Evolutionary conservation across 2,888 invertebrate genomes (phyloP).

Genomic region (Harpalus rufipes): DNA sequence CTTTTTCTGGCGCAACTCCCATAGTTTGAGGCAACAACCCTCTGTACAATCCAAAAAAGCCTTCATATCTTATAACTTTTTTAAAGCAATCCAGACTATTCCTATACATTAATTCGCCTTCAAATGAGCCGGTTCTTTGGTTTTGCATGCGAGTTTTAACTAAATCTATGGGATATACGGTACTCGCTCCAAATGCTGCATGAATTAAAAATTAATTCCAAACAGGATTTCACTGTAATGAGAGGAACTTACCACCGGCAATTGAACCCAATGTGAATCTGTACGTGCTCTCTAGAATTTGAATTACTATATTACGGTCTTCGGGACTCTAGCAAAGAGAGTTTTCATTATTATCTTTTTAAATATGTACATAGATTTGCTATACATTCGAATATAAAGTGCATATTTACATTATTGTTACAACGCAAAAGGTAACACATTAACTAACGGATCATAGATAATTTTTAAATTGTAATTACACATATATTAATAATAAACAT

Average conservation of each 20-base stretch:
- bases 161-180: constrained; percentile 99
- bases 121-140: constrained; percentile 95
- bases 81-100: constrained; percentile 98
- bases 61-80: constrained; percentile 93
- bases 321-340: constrained; percentile 85
- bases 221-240: constrained; percentile 9
- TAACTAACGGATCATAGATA: too few relatives aligned
- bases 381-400: too few relatives aligned
- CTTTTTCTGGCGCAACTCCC: constrained; percentile 99
- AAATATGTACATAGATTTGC: too few relatives aligned
- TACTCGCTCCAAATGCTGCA: constrained; percentile 96
- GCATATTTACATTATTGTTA: too few relatives aligned
- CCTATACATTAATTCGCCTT: constrained; percentile 97
- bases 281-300: constrained; percentile 95
- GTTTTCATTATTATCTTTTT: too few relatives aligned
- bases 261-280: constrained; percentile 94
- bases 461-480: too few relatives aligned
- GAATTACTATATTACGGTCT: constrained; percentile 91
- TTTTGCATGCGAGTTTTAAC: constrained; percentile 99
- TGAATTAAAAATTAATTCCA: constrained; percentile 61
- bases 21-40: constrained; percentile 97
- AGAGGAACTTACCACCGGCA: constrained; percentile 88
- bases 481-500: too few relatives aligned
- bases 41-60: constrained; percentile 92
- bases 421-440: too few relatives aligned